phyloP scores from a whole-genome alignment of 2,888 invertebrate species.

The Myathropa florea region DNA sequence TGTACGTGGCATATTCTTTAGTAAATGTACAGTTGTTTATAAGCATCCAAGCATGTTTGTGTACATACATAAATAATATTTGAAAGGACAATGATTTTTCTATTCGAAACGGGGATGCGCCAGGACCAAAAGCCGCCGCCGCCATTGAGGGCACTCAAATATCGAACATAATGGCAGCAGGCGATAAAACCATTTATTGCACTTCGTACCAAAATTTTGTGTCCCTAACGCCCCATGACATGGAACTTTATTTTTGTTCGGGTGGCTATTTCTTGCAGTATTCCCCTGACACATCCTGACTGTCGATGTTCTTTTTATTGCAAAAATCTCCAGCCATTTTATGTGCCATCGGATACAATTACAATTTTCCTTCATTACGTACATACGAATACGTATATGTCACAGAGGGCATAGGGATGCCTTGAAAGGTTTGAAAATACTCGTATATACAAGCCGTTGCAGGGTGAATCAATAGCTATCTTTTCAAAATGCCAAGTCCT shows the following conservation, averaged over 20 bases:
- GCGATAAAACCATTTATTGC: constrained; percentile 63
- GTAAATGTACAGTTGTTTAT: constrained; percentile 61
- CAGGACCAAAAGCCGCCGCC: not conserved
- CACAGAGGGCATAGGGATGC: not conserved
- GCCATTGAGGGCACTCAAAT: constrained; percentile 57
- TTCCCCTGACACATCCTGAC: constrained; percentile 33
- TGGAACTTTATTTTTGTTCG: constrained; percentile 40
- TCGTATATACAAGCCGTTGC: constrained; percentile 8
- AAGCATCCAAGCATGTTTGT: constrained; percentile 68
- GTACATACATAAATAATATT: constrained; percentile 69
- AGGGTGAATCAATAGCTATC: constrained; percentile 31
- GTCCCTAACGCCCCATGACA: constrained; percentile 34
- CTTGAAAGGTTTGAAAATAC: not conserved
- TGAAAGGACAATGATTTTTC: constrained; percentile 70
- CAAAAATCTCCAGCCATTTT: constrained; percentile 64
- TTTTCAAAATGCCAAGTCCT: constrained; percentile 6
- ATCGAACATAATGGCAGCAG: constrained; percentile 59
- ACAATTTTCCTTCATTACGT: constrained; percentile 47
- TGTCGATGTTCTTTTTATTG: constrained; percentile 48
- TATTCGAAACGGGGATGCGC: constrained; percentile 18
- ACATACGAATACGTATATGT: not conserved
- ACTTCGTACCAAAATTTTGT: constrained; percentile 57
- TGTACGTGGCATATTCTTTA: constrained; percentile 23
- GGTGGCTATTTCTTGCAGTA: constrained; percentile 34
- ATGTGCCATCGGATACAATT: constrained; percentile 60